phyloP scores from a whole-genome alignment of 2,888 invertebrate species.

The Stenodema calcarata region DNA sequence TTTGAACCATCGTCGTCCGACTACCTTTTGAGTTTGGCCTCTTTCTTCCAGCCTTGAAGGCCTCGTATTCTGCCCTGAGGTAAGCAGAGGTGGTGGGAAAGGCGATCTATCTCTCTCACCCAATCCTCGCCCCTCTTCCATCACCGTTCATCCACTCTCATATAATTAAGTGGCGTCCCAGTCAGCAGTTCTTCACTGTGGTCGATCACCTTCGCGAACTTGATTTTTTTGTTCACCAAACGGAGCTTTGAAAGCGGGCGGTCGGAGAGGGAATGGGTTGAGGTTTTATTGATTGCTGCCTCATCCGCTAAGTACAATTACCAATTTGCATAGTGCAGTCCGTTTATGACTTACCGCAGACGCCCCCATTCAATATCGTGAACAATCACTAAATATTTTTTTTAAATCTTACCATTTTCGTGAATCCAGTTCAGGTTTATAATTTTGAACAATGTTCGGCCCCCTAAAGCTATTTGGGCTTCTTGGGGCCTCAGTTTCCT shows the following conservation, averaged over 20 bases:
- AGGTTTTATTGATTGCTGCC: no score
- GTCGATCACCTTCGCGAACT: neutral
- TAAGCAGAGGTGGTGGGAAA: neutral
- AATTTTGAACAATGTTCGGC: no score
- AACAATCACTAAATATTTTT: no score
- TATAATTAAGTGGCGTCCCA: constrained; percentile 36
- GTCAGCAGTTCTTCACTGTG: constrained; percentile 29
- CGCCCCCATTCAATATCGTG: no score
- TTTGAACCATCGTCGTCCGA: neutral
- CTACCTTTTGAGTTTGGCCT: neutral
- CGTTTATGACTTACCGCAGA: no score
- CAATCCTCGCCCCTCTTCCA: neutral
- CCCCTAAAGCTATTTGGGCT: no score
- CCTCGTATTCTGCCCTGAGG: neutral
- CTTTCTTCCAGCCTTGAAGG: neutral
- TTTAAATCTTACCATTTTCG: no score
- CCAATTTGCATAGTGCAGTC: no score
- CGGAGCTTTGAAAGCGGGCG: neutral
- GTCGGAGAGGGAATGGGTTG: neutral
- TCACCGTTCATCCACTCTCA: neutral
- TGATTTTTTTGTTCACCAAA: neutral
- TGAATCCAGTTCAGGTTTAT: no score
- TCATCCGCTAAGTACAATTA: no score
- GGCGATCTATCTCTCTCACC: neutral
- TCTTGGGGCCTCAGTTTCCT: no score